A percentile compares a stretch with the other conserved stretches of the same genome.
phyloP scores from a whole-genome alignment of 2,113 vertebrate genomes.

The Malurus melanocephalus region DNA sequence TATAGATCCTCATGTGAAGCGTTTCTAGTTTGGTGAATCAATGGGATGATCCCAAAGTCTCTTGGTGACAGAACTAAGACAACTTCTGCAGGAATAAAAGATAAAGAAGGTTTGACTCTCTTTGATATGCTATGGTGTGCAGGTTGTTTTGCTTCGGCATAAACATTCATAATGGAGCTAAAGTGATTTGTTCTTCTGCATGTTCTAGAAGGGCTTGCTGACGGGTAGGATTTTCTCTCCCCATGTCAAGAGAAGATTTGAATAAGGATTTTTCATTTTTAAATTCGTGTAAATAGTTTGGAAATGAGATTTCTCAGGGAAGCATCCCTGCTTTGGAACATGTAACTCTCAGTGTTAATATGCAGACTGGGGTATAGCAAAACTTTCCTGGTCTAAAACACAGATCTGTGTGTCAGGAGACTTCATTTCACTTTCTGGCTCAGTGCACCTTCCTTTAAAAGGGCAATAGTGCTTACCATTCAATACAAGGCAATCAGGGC shows the following conservation, averaged over 20 bases:
- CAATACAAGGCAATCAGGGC: background rate
- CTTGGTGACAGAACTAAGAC: background rate
- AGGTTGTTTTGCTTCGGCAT: background rate
- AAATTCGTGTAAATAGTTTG: background rate
- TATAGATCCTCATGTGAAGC: background rate
- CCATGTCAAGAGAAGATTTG: background rate
- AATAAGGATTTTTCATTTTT: background rate
- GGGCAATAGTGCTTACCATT: background rate
- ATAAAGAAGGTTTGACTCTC: background rate
- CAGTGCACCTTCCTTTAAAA: background rate
- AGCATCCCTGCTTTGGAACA: background rate
- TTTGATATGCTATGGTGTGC: background rate
- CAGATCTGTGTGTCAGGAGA: background rate
- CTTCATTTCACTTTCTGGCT: background rate
- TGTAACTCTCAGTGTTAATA: background rate
- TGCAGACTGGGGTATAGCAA: background rate
- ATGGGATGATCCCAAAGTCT: background rate
- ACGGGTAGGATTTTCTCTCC: background rate
- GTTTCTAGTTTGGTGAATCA: background rate
- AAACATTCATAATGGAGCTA: background rate
- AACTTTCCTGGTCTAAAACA: background rate
- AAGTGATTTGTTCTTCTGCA: background rate
- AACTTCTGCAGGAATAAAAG: background rate
- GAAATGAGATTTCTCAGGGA: background rate
- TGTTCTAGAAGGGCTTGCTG: background rate